Conservation (phyloP, 1,140 invertebrate species). For the Nephila pilipes region DNA sequence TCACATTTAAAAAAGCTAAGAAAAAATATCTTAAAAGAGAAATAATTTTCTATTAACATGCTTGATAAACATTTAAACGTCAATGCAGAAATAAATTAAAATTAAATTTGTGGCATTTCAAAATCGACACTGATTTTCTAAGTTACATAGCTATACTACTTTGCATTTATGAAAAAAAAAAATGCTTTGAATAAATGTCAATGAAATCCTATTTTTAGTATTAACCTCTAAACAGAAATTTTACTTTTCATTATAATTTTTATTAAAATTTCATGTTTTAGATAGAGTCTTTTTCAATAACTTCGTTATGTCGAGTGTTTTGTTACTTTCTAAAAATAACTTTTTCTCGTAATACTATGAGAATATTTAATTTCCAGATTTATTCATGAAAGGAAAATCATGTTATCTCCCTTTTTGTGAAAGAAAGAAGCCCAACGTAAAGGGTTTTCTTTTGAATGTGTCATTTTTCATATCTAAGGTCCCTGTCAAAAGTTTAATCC, state of each 20-base stretch:
- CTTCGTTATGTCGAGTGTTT: background rate
- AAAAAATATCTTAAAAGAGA: too few species aligned
- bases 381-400: slow-evolving; percentile 21
- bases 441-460: background rate
- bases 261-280: background rate
- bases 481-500: slow-evolving; percentile 36
- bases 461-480: slow-evolving; percentile 47
- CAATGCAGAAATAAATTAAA: too few species aligned
- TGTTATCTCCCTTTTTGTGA: background rate
- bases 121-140: too few species aligned
- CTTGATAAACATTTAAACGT: too few species aligned
- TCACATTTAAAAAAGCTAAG: too few species aligned
- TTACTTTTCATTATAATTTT: background rate
- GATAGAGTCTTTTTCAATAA: background rate
- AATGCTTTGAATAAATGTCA: background rate
- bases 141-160: too few species aligned
- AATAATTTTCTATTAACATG: too few species aligned
- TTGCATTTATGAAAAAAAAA: too few species aligned
- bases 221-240: background rate
- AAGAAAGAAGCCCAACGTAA: background rate
- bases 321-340: background rate
- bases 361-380: slow-evolving; percentile 28
- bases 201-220: background rate
- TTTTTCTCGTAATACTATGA: background rate
- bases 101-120: too few species aligned